These are phyloP conservation scores for Crotalus horridus DNA, from an alignment of 2,113 vertebrate species.

Conservation along the genomic window DNA sequence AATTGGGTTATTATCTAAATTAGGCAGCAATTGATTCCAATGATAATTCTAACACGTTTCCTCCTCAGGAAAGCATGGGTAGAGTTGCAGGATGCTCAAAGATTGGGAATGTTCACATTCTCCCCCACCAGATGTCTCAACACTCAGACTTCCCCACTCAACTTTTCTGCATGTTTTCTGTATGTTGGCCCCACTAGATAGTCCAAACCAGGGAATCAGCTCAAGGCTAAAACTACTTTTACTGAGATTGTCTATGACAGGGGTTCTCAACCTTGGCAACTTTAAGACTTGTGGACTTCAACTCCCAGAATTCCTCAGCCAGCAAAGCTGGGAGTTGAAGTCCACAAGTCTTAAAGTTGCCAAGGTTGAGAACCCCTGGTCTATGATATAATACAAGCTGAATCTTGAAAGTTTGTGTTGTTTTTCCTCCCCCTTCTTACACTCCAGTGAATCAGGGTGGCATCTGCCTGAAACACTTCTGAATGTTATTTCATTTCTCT, in stretches of 20 bases:
- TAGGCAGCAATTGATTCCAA: not conserved
- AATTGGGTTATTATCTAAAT: not conserved
- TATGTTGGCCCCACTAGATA: not conserved
- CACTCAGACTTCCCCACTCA: not conserved
- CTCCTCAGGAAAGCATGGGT: not conserved
- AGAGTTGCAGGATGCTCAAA: not conserved
- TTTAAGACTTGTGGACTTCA: too few species aligned
- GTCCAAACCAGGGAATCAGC: not conserved
- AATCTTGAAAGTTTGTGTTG: not conserved
- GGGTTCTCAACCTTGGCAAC: too few species aligned
- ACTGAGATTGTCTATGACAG: not conserved
- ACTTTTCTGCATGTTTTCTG: not conserved
- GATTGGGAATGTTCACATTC: not conserved
- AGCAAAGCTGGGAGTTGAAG: too few species aligned
- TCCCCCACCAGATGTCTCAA: not conserved
- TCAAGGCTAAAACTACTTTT: not conserved
- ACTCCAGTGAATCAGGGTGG: not conserved
- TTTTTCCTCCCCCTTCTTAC: not conserved
- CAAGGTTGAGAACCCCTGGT: not conserved
- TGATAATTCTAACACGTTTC: not conserved
- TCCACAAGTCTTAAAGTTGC: too few species aligned
- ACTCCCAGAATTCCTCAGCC: too few species aligned
- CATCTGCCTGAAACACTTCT: not conserved
- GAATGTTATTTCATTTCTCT: not conserved
- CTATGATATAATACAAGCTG: not conserved